Evolutionary conservation across 1,140 invertebrate species (phyloP).

Genomic region (Drosophila arawakana): DNA sequence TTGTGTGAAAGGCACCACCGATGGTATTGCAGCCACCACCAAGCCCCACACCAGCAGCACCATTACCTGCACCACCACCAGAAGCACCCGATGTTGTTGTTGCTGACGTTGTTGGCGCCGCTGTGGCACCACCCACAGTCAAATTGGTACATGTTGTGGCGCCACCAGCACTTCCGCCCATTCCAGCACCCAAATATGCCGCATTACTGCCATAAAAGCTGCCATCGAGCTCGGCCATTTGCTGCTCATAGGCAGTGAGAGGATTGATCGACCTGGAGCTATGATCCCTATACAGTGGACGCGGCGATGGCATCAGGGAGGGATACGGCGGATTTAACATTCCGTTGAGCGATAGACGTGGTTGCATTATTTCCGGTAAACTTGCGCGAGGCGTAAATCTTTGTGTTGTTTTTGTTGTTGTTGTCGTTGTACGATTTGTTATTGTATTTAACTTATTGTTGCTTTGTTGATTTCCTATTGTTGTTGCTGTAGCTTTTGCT

Average conservation of each 20-base stretch:
- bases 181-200: constrained; percentile 69
- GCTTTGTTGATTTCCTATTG: constrained; percentile 26
- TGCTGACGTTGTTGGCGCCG: not conserved
- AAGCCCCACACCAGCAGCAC: constrained; percentile 27
- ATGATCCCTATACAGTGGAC: constrained; percentile 75
- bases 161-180: constrained; percentile 70
- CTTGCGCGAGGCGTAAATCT: constrained; percentile 68
- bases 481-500: constrained; percentile 36
- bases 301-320: constrained; percentile 80
- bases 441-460: constrained; percentile 29
- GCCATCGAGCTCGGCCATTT: constrained; percentile 80
- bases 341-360: constrained; percentile 80
- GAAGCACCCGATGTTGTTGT: constrained; percentile 22
- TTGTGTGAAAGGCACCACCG: constrained; percentile 69
- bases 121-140: constrained; percentile 51
- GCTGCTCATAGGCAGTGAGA: constrained; percentile 77
- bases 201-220: constrained; percentile 79
- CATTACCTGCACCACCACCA: constrained; percentile 1
- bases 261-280: constrained; percentile 83
- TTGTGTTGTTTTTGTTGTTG: constrained; percentile 37
- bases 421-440: constrained; percentile 32
- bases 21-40: constrained; percentile 15
- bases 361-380: constrained; percentile 80
- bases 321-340: constrained; percentile 75
- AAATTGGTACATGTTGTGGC: constrained; percentile 70